Percentiles rank a stretch among this genome's conserved stretches.
These are phyloP conservation scores for Lysandra bellargus DNA, from an alignment of 2,888 invertebrate genomes.

Conservation along the genomic window DNA sequence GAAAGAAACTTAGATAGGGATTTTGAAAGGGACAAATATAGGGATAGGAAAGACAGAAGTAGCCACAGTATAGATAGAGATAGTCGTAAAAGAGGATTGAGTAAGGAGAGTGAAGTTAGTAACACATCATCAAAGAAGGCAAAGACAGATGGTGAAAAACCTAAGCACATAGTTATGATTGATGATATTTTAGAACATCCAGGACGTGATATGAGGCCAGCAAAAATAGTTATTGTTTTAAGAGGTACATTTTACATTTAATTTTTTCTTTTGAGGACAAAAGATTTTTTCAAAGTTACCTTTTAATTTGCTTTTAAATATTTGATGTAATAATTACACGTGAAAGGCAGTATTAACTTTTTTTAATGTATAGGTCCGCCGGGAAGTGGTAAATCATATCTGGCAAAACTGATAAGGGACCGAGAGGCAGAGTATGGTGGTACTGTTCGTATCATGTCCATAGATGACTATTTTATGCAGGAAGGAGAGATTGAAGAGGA, in stretches of 20 bases:
- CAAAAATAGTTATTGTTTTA: conserved; percentile 91
- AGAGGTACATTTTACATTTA: conserved; percentile 75
- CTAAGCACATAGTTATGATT: conserved; percentile 81
- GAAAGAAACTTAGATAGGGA: conserved; percentile 50
- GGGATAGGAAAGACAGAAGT: conserved; percentile 53
- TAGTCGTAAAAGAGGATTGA: conserved; percentile 59
- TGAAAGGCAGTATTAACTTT: no score
- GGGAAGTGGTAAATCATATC: conserved; percentile 96
- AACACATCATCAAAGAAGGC: conserved; percentile 50
- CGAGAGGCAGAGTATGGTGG: conserved; percentile 91
- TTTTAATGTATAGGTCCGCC: conserved; percentile 83
- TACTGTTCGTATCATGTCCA: conserved; percentile 93
- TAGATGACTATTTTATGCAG: conserved; percentile 97
- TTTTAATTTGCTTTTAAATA: no score
- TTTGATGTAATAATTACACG: no score
- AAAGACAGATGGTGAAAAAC: conserved; percentile 48
- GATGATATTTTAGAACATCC: conserved; percentile 92
- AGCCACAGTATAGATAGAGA: conserved; percentile 45
- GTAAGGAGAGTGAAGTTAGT: conserved; percentile 57
- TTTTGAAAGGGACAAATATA: conserved; percentile 43
- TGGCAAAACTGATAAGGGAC: conserved; percentile 92
- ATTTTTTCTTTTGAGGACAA: no score
- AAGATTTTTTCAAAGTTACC: not conserved
- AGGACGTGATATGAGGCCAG: conserved; percentile 89
- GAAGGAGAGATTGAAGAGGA: conserved; percentile 88